Percentiles rank a stretch among this genome's conserved stretches.
These are phyloP conservation scores for Tetraneura akinire DNA, from an alignment of 1,140 invertebrate species.

Conservation along the genomic window DNA sequence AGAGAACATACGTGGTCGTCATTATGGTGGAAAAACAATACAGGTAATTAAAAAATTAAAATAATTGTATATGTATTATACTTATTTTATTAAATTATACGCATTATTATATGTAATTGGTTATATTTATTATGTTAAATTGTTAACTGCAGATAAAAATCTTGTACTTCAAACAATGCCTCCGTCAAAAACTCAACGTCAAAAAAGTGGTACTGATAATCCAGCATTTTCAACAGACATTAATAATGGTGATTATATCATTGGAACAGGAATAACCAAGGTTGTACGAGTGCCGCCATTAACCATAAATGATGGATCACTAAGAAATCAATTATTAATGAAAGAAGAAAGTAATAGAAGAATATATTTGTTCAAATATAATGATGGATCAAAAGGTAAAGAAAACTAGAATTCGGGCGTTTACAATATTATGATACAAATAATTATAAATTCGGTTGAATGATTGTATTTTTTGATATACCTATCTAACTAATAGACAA, in stretches of 20 bases:
- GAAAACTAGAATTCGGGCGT: too few relatives aligned
- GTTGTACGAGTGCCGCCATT: neutral
- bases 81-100: too few relatives aligned
- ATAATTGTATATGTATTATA: neutral
- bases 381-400: slow-evolving; percentile 24
- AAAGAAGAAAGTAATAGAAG: neutral
- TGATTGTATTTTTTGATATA: neutral
- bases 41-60: neutral
- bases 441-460: too few relatives aligned
- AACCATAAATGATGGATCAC: neutral
- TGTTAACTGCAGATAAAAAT: slow-evolving; percentile 22
- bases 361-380: slow-evolving; percentile 13
- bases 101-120: too few relatives aligned
- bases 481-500: too few relatives aligned
- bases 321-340: neutral
- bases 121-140: too few relatives aligned
- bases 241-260: neutral
- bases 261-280: neutral
- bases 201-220: slow-evolving; percentile 6
- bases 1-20: slow-evolving; percentile 19
- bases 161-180: slow-evolving; percentile 12
- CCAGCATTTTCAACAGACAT: slow-evolving; percentile 6
- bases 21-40: slow-evolving; percentile 32
- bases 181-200: neutral
- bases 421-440: too few relatives aligned